Evolutionary conservation across 2,888 invertebrate species (phyloP), one percentile per base, ranked within the genome.

Genomic region (Amphipoea oculea): DNA sequence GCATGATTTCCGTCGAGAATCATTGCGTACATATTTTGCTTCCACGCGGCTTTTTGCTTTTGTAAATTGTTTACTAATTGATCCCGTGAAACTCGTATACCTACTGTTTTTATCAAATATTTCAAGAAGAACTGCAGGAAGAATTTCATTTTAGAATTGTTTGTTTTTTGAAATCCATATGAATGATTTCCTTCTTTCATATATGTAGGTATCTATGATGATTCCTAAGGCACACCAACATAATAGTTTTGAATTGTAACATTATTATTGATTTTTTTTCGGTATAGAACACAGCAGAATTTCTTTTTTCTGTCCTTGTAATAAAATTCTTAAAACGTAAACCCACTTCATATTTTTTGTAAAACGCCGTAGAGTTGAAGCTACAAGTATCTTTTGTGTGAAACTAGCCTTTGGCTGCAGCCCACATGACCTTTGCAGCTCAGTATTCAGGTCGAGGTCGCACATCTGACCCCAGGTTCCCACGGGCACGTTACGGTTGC

Each of bases 391-490:
- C 63, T 82, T 81, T 79, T 78, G 87, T 90, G 84, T 89, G 86
- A 66, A 85, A 81, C 84, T 78, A 81, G 84, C 77, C 87, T 88
- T 89, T 89, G 86, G 81, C 76, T 91, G 91, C 91, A 92, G 87
- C 89, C 86, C 87, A 91, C 79, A 84, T 92, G 93, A 89, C 89
- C 94, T 95, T 92, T 92, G 89, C 86, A 88, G 84, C 86, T 84
- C 81, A 85, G 90, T 91, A 94, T 94, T 84, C 89, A 90, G 95
- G 95, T 94, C 94, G 94, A 94, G 95, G 95, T 94, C 94, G 85
- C 85, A 83, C 83, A 87, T 88, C 84, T 91, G 92, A 93, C 91
- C 91, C 84, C 88, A 83, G 87, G 86, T 82, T 89, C 90, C 89
- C 87, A 82, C 88, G 83, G 89, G 90, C 85, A 89, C 84, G 88